Evolutionary conservation across 2,888 invertebrate genomes (phyloP).

Genomic region (Heteromurus nitidus): DNA sequence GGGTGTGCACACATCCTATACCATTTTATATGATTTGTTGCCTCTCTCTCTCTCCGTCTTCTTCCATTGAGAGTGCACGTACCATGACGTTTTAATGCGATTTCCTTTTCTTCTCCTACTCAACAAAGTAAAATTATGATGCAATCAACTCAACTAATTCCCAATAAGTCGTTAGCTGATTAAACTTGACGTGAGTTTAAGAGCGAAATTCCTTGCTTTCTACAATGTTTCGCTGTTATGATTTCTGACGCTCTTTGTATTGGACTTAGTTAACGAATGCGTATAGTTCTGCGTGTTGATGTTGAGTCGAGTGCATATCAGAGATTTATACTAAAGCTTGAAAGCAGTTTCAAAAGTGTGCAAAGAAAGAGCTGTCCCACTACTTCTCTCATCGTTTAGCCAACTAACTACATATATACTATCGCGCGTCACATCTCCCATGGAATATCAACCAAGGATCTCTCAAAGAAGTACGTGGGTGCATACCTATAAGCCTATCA

Average conservation of each 20-base stretch:
- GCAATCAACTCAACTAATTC: conserved; percentile 24
- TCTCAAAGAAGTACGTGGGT: background rate
- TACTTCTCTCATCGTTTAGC: no score
- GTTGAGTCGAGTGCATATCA: no score
- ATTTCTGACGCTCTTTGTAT: background rate
- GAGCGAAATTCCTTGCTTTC: conserved; percentile 12
- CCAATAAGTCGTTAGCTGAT: conserved; percentile 24
- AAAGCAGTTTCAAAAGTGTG: no score
- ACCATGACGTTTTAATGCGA: conserved; percentile 33
- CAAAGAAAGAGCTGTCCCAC: no score
- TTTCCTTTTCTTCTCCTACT: conserved; percentile 33
- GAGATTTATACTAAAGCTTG: no score
- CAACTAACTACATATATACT: no score
- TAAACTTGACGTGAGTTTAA: conserved; percentile 10
- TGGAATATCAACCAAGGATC: background rate
- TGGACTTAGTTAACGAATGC: no score
- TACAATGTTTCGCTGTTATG: conserved; percentile 3
- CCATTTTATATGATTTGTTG: conserved; percentile 3
- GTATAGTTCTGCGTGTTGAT: no score
- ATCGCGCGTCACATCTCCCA: no score
- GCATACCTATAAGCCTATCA: background rate
- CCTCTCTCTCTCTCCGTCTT: no score
- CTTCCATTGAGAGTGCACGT: conserved; percentile 8
- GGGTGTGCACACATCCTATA: conserved; percentile 12
- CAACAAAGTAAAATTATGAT: conserved; percentile 14